Percentiles rank a stretch among this genome's conserved stretches.
phyloP scores from a whole-genome alignment of 2,113 vertebrate species.

The Rhea americana region DNA sequence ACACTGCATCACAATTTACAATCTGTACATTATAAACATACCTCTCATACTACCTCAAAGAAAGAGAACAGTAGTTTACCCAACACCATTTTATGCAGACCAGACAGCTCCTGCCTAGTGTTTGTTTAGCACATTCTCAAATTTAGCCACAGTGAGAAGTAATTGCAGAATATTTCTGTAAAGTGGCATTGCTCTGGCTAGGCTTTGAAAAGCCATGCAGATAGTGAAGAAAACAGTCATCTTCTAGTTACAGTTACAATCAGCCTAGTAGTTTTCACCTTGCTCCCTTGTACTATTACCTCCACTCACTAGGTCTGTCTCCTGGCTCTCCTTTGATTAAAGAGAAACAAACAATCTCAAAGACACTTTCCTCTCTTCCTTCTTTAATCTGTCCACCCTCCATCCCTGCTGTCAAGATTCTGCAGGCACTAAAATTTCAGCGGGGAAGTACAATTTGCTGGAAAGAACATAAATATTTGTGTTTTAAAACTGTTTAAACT shows the following conservation, averaged over 20 bases:
- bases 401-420: not conserved
- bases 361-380: not conserved
- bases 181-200: not conserved
- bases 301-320: rapidly evolving
- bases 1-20: not conserved
- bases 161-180: not conserved
- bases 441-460: not conserved
- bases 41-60: not conserved
- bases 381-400: not conserved
- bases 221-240: not conserved
- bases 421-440: not conserved
- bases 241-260: not conserved
- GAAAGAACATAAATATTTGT: not conserved
- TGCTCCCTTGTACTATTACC: not conserved
- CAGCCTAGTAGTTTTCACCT: not conserved
- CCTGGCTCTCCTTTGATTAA: not conserved
- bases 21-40: not conserved
- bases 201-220: not conserved
- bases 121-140: not conserved
- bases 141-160: not conserved
- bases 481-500: not conserved
- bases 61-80: not conserved
- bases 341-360: not conserved
- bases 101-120: not conserved
- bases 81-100: not conserved